These are phyloP conservation scores for Mnemiopsis leidyi DNA, from an alignment of 37 sponge, comb jelly and placozoan genomes.

Conservation along the genomic window DNA sequence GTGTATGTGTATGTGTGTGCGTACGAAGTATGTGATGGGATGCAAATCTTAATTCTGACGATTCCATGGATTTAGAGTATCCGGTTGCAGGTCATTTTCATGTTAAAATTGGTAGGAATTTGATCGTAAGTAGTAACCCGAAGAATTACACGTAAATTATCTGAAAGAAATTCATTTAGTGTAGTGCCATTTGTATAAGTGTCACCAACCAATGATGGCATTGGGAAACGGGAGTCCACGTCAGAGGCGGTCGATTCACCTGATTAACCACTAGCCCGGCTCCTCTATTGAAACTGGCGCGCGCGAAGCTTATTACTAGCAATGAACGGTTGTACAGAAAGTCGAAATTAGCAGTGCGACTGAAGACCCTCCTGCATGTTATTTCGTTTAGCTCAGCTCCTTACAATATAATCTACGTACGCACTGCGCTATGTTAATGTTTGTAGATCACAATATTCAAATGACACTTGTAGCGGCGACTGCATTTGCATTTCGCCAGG, in stretches of 20 bases:
- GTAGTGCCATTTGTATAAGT: background rate
- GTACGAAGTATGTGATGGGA: too few relatives aligned
- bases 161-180: background rate
- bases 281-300: slow-evolving; percentile 2
- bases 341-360: slow-evolving; percentile 20
- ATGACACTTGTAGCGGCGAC: too few relatives aligned
- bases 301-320: slow-evolving; percentile 57
- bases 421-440: too few relatives aligned
- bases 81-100: background rate
- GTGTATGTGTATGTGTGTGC: too few relatives aligned
- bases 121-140: background rate
- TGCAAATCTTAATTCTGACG: too few relatives aligned
- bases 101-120: background rate
- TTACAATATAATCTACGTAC: too few relatives aligned
- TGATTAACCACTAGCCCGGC: too few relatives aligned
- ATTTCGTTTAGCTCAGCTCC: too few relatives aligned
- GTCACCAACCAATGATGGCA: background rate
- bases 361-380: slow-evolving; percentile 45
- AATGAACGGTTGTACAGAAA: background rate
- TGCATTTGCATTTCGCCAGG: too few relatives aligned
- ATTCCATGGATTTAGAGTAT: background rate
- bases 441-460: too few relatives aligned
- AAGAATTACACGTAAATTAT: background rate
- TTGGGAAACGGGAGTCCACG: background rate
- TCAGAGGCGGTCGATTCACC: too few relatives aligned